Conservation (phyloP, 2,113 vertebrate species). For the Scartelaos histophorus region DNA sequence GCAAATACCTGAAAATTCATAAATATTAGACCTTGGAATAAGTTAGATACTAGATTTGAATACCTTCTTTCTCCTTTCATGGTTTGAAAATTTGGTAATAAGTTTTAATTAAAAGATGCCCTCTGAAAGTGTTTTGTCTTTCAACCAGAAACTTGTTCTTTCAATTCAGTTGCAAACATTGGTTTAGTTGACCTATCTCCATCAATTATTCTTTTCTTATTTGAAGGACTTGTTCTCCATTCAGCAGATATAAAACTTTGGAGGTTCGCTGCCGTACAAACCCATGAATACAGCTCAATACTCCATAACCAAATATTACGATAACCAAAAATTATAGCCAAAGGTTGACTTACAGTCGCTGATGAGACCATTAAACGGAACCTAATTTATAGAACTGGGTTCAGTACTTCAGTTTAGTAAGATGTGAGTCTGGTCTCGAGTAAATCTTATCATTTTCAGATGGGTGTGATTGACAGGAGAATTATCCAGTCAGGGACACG, state of each 20-base stretch:
- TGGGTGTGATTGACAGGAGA: too few relatives aligned
- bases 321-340: too few relatives aligned
- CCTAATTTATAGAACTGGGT: too few relatives aligned
- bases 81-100: background rate
- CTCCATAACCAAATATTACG: too few relatives aligned
- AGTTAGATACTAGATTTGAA: background rate
- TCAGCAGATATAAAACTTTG: too few relatives aligned
- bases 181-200: background rate
- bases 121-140: background rate
- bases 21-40: background rate
- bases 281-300: background rate
- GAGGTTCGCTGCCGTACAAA: background rate
- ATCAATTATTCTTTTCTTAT: background rate
- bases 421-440: too few relatives aligned
- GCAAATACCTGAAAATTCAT: too few relatives aligned
- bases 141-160: background rate
- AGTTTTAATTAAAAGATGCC: background rate
- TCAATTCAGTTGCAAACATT: background rate
- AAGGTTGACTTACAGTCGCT: background rate
- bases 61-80: background rate
- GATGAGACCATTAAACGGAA: too few relatives aligned
- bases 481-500: too few relatives aligned
- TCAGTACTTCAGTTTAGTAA: too few relatives aligned
- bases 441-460: too few relatives aligned
- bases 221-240: background rate